Base-by-base conservation (phyloP, 2,113 vertebrate genomes). In the Pangasianodon gigas region DNA sequence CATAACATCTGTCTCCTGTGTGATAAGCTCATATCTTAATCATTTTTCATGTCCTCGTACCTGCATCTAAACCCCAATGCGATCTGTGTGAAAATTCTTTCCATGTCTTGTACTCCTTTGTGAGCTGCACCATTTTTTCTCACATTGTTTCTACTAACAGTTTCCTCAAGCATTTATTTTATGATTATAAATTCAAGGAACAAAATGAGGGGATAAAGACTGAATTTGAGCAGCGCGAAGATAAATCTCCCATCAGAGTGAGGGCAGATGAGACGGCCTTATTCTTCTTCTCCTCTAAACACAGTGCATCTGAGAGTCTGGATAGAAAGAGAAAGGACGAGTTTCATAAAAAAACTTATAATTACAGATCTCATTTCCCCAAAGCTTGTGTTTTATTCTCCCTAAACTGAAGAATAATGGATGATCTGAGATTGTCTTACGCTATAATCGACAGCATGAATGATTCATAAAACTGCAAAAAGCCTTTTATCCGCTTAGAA, bases 321-420 rank as follows among this genome's bases (percentile, higher is more conserved):
- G 2, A 6, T 1, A 32, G 51, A 81, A 19, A 19, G 32, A 56
- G 51, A 82, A 81, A 54, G 48, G 26, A 62, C 37, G 11, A 29
- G 37, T 75, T 84, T 87, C 52, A 44, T 81, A 84, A 84, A 62
- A 75, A 75, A 85, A 46, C 41, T 85, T 48, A 29, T 65, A 85
- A 85, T 44, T 85, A 60, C 0, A 24, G 24, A 65, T 85, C 24
- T 85, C 14, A 86, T 86, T 71, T 85, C 41, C 29, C 60, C 9
- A 46, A 86, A 86, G 62, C 62, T 71, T 87, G 48, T 86, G 56
- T 74, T 51, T 54, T 74, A 86, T 86, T 86, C 65, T 54, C 46
- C 3, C 48, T 32, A 54, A 54, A 37, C 65, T 48, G 48, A 32
- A 54, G 65, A 86, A 86, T 37, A 86, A 86, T 52, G 84, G 46